Evolutionary conservation across 2,888 invertebrate genomes (phyloP).

Genomic region (Scrobipalpa atriplicella): DNA sequence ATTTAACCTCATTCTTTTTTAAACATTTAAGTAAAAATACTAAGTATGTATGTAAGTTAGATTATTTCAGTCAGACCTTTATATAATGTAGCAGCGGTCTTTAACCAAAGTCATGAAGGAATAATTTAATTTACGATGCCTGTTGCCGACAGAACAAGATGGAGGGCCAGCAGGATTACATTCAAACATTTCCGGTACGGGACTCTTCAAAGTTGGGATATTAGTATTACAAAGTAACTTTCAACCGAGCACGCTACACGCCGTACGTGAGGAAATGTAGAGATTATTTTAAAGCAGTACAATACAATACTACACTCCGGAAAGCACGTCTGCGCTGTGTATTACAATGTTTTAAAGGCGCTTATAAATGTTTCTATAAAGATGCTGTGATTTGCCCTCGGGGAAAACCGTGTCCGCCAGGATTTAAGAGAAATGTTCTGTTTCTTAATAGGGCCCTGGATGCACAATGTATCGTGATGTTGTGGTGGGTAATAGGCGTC

Average conservation of each 20-base stretch:
- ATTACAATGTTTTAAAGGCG: slow-evolving; percentile 9
- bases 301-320: background rate
- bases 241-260: background rate
- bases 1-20: too few species aligned
- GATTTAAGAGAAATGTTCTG: background rate
- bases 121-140: slow-evolving; percentile 11
- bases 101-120: background rate
- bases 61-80: background rate
- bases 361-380: slow-evolving; percentile 1
- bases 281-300: slow-evolving; percentile 4
- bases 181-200: slow-evolving; percentile 5
- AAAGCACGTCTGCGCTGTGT: background rate
- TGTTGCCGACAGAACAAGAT: slow-evolving; percentile 11
- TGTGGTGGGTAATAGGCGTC: slow-evolving; percentile 23
- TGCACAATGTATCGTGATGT: slow-evolving; percentile 2
- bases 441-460: slow-evolving; percentile 10
- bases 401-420: background rate
- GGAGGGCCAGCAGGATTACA: slow-evolving; percentile 5
- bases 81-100: background rate
- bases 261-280: background rate
- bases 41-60: background rate
- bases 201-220: slow-evolving; percentile 9
- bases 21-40: too few species aligned
- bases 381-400: background rate
- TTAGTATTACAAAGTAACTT: slow-evolving; percentile 11